Percentiles rank a stretch among this genome's conserved stretches.
phyloP scores from a whole-genome alignment of 2,888 invertebrate species.

The Harpalus rufipes region DNA sequence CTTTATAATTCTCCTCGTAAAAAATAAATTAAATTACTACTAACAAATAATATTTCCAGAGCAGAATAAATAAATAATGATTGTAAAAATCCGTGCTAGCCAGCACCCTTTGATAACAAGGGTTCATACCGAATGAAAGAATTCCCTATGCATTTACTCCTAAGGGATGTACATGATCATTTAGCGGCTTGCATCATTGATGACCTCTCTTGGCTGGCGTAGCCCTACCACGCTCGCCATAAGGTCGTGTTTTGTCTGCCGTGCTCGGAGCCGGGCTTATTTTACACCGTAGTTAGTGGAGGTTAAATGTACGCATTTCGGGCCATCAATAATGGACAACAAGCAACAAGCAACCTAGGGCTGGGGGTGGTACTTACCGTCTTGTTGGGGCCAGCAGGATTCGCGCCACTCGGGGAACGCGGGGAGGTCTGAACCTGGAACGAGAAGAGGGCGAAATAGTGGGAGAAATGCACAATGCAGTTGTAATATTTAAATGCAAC shows the following conservation, averaged over 20 bases:
- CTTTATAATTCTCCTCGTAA: too few species aligned
- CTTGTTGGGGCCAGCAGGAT: constrained; percentile 78
- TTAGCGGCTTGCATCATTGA: constrained; percentile 74
- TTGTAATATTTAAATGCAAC: not conserved
- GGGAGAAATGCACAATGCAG: not conserved
- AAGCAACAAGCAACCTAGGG: constrained; percentile 10
- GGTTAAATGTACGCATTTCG: constrained; percentile 73
- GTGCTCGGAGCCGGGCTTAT: constrained; percentile 55
- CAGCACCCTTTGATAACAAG: constrained; percentile 3
- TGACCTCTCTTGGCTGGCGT: constrained; percentile 63
- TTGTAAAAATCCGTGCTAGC: not conserved
- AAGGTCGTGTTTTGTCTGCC: constrained; percentile 39
- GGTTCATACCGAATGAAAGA: constrained; percentile 56
- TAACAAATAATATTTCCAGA: too few species aligned
- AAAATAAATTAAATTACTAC: too few species aligned
- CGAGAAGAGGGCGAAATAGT: not conserved
- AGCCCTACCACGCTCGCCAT: constrained; percentile 19
- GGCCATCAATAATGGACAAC: constrained; percentile 74
- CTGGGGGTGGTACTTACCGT: constrained; percentile 74
- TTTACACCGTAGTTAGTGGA: constrained; percentile 65
- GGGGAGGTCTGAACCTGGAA: constrained; percentile 30
- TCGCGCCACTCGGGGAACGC: constrained; percentile 77
- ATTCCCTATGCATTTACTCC: constrained; percentile 65
- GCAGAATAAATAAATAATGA: not conserved
- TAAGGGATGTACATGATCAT: constrained; percentile 72